A percentile compares a stretch with the other conserved stretches of the same genome.
phyloP scores from a whole-genome alignment of 2,888 invertebrate genomes.

The Mythimna ferrago region DNA sequence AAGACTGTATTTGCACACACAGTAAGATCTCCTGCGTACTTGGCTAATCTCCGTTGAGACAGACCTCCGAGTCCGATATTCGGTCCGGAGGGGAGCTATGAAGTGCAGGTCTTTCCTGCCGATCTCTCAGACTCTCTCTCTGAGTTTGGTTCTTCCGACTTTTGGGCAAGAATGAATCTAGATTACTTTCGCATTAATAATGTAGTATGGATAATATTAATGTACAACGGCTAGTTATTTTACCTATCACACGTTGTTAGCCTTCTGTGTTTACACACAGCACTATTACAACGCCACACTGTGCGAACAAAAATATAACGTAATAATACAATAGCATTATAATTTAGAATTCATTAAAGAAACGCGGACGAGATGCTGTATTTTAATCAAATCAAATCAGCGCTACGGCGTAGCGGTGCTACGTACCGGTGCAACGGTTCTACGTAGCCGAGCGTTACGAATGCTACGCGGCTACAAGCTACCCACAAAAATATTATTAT shows the following conservation, averaged over 20 bases:
- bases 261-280: constrained; percentile 14
- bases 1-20: too few species aligned
- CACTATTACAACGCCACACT: background rate
- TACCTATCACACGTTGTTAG: background rate
- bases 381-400: constrained; percentile 67
- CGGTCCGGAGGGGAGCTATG: too few species aligned
- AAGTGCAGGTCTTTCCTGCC: too few species aligned
- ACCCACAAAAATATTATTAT: constrained; percentile 5
- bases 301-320: constrained; percentile 32
- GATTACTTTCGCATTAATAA: background rate
- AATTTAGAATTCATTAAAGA: constrained; percentile 55
- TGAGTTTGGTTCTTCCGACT: too few species aligned
- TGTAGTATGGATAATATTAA: background rate
- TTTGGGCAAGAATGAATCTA: too few species aligned
- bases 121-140: too few species aligned
- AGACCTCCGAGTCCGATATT: too few species aligned
- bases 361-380: constrained; percentile 41
- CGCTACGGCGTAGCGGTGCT: constrained; percentile 50
- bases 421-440: constrained; percentile 27
- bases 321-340: constrained; percentile 43
- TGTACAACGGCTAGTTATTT: background rate
- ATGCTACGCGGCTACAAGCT: constrained; percentile 4
- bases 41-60: too few species aligned
- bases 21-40: too few species aligned
- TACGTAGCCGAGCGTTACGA: constrained; percentile 32